A percentile compares a stretch with the other conserved stretches of the same genome.
phyloP scores from a whole-genome alignment of 2,888 invertebrate genomes.

The Erebia palarica region DNA sequence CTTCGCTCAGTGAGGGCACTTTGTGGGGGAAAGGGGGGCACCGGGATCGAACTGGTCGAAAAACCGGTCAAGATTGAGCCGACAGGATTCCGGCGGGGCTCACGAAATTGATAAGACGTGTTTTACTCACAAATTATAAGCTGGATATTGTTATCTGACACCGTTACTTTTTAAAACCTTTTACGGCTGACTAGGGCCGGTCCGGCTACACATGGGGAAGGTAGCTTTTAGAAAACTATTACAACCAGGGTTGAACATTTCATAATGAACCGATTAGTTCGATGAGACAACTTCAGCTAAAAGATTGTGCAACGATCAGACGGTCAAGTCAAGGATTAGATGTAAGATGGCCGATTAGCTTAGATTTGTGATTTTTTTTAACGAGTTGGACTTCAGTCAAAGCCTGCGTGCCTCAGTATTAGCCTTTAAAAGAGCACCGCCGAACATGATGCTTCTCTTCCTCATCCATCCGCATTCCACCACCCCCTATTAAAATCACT shows the following conservation, averaged over 20 bases:
- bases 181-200: conserved; percentile 8
- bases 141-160: conserved; percentile 30
- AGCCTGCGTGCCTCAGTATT: too few relatives aligned
- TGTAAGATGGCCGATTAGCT: too few relatives aligned
- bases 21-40: conserved; percentile 46
- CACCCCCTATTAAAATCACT: too few relatives aligned
- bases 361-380: too few relatives aligned
- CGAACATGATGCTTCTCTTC: too few relatives aligned
- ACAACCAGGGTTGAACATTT: neutral
- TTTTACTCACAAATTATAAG: conserved; percentile 34
- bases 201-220: conserved; percentile 2
- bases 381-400: too few relatives aligned
- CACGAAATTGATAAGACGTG: conserved; percentile 38
- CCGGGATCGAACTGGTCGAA: conserved; percentile 57
- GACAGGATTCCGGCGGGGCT: conserved; percentile 38
- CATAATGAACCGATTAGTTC: neutral
- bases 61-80: conserved; percentile 50
- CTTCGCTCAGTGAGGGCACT: conserved; percentile 59
- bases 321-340: too few relatives aligned
- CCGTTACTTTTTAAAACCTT: conserved; percentile 25
- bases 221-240: neutral
- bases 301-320: too few relatives aligned
- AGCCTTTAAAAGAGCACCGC: too few relatives aligned
- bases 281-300: too few relatives aligned
- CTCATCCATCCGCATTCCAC: too few relatives aligned